Base-by-base conservation (phyloP, 2,113 vertebrate species). In the Chiloscyllium plagiosum region DNA sequence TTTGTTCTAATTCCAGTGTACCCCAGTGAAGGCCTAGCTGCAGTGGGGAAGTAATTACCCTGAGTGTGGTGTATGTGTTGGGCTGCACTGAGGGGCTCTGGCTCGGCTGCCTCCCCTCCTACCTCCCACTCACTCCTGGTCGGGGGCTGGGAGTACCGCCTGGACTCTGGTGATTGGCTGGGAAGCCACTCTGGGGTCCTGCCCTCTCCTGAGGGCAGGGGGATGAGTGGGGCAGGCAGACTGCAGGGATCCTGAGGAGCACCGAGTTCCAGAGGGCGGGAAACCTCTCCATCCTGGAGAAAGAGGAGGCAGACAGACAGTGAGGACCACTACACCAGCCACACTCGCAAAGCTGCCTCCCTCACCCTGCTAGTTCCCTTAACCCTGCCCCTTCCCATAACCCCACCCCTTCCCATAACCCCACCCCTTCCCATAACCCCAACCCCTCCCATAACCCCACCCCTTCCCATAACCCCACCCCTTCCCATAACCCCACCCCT, bases 141-240 rank as follows among this genome's bases (percentile, higher is more conserved):
- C 89, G 19, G 89, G 89, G 61, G 33, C 47, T 92, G 29, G 3
- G 89, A 0, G 12, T 6, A 2, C 15, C 17, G 96, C 0, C 68
- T 17, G 0, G 97, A 96, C n/a, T 96, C 90, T 2, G 50, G 85
- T 2, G 89, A 94, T 3, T 94, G 87, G 96, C 96, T 83, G 95
- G 96, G 68, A 96, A 97, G 96, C 96, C 97, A 47, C 3, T 15
- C 26, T 0, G 24, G 52, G 26, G 29, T 4, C 2, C 6, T 2
- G 5, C 89, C 56, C 2, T 7, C 33, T 33, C 33, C 89, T 0
- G 61, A 37, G 0, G 98, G 98, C 0, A 98, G 97, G 7, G 98
- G 98, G 96, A 98, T 98, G 96, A 99, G 97, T 78, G 98, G 98
- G 0, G 98, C 97, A 0, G 98, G 98, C 95, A 99, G 97, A 68